Evolutionary conservation across 2,113 vertebrate species (phyloP).

Genomic region (Diglossa brunneiventris): DNA sequence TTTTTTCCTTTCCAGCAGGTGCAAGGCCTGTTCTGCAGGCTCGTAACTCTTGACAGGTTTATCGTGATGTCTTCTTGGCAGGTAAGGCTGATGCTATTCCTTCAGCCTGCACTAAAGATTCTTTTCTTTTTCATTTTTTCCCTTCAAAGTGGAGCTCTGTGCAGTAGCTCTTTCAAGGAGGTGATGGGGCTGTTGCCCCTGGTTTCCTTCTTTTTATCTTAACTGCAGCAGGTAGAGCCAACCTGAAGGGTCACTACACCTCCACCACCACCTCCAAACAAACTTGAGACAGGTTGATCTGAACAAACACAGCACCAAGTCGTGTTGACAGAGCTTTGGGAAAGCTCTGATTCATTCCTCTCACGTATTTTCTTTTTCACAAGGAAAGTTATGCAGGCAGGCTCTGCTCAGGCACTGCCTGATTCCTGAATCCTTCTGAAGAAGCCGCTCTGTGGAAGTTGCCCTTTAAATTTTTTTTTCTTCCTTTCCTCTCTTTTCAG

Average conservation of each 20-base stretch:
- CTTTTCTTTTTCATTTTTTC: not conserved
- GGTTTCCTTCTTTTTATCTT: not conserved
- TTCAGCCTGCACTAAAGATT: not conserved
- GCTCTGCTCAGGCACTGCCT: not conserved
- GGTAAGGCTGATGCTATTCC: slow-evolving; percentile 18
- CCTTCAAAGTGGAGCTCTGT: not conserved
- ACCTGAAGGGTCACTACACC: not conserved
- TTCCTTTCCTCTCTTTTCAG: not conserved
- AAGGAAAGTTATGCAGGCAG: not conserved
- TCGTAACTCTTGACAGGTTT: slow-evolving; percentile 35
- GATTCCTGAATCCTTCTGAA: not conserved
- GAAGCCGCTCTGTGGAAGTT: not conserved
- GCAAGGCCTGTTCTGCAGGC: slow-evolving; percentile 49
- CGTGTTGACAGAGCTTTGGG: not conserved
- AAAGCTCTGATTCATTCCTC: not conserved
- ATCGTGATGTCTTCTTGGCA: slow-evolving; percentile 37
- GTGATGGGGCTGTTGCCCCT: not conserved
- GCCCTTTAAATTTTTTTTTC: not conserved
- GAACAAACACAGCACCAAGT: not conserved
- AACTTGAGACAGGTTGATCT: not conserved
- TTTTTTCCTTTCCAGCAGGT: slow-evolving; percentile 16
- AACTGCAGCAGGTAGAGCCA: not conserved
- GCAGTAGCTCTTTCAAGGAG: not conserved
- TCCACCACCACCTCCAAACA: not conserved
- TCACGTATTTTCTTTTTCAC: not conserved